Conservation (phyloP, 2,797 vertebrate genomes). For the Craterocephalus amniculus region DNA sequence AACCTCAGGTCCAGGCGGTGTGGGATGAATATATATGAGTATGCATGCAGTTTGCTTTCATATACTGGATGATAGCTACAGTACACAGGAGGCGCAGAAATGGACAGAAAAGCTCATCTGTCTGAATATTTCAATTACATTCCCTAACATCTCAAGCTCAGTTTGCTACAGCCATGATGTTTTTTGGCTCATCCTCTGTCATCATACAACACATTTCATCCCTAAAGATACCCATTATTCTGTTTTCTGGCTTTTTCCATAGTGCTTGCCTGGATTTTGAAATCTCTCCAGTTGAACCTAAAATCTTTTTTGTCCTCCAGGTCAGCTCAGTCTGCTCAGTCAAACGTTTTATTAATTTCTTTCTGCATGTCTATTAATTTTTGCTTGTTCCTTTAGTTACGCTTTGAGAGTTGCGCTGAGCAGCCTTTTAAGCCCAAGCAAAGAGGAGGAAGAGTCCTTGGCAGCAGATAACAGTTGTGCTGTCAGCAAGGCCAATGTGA, state of each 20-base stretch:
- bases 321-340: conserved; percentile 29
- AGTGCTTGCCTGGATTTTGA: not conserved
- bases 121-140: not conserved
- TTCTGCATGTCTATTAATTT: conserved; percentile 48
- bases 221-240: not conserved
- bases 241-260: not conserved
- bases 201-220: not conserved
- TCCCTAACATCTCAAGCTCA: not conserved
- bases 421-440: conserved; percentile 41
- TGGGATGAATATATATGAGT: not conserved
- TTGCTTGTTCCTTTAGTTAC: conserved; percentile 26
- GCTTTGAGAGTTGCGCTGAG: conserved; percentile 39
- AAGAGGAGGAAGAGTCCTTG: conserved; percentile 45
- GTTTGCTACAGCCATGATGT: not conserved
- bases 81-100: not conserved
- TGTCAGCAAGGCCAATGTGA: conserved; percentile 58
- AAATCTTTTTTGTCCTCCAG: conserved; percentile 22
- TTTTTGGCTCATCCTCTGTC: not conserved
- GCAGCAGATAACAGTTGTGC: conserved; percentile 47
- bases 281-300: conserved; percentile 15
- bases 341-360: conserved; percentile 31
- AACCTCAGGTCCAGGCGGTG: not conserved
- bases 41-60: not conserved
- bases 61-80: not conserved
- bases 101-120: not conserved